Evolutionary conservation across 2,888 invertebrate species (phyloP).

Genomic region (Papilio protenor): DNA sequence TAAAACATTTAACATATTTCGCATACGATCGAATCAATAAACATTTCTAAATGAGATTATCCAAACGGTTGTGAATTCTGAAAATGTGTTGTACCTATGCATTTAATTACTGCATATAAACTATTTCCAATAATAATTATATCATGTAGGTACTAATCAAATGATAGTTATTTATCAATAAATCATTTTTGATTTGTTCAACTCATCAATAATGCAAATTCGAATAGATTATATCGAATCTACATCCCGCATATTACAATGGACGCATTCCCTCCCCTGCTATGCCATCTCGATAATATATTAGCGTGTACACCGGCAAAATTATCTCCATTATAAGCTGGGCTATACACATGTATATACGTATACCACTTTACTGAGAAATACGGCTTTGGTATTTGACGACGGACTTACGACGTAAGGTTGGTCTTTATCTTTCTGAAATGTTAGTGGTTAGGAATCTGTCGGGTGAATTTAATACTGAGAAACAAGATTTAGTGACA

Average conservation of each 20-base stretch:
- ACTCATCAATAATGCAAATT: conserved; percentile 22
- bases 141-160: not conserved
- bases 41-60: conserved; percentile 8
- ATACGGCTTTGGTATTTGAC: conserved; percentile 44
- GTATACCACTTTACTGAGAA: conserved; percentile 39
- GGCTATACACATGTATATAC: conserved; percentile 18
- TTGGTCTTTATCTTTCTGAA: conserved; percentile 41
- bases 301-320: conserved; percentile 40
- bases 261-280: conserved; percentile 37
- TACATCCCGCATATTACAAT: conserved; percentile 32
- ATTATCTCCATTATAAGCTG: conserved; percentile 41
- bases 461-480: conserved; percentile 36
- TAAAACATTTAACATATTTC: conserved; percentile 11
- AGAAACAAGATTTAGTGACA: conserved; percentile 29
- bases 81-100: not conserved
- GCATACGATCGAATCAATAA: conserved; percentile 15
- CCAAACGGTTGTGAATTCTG: not conserved
- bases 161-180: not conserved
- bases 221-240: conserved; percentile 34
- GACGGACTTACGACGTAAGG: conserved; percentile 38
- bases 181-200: conserved; percentile 2
- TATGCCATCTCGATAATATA: conserved; percentile 35
- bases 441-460: conserved; percentile 41
- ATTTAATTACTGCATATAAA: not conserved
- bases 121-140: not conserved